These are phyloP conservation scores for Epistrophe grossulariae DNA, from an alignment of 2,888 invertebrate species.

Conservation along the genomic window DNA sequence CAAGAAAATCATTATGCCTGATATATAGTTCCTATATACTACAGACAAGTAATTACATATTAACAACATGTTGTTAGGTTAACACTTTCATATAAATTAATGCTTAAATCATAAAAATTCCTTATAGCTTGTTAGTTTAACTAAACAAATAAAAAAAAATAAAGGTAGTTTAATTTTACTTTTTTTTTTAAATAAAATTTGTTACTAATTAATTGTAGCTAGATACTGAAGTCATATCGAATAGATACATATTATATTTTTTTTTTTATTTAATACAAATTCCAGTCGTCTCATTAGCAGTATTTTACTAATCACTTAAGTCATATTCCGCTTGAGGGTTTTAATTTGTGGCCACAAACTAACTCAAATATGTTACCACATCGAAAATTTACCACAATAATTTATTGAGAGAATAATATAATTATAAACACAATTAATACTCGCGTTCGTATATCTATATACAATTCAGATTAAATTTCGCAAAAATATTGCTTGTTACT, in stretches of 20 bases:
- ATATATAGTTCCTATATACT: no score
- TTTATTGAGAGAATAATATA: constrained; percentile 21
- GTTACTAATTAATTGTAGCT: constrained; percentile 2
- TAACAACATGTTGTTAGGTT: not conserved
- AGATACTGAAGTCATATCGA: not conserved
- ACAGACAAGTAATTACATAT: no score
- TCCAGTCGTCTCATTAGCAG: constrained; percentile 14
- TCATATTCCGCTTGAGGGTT: not conserved
- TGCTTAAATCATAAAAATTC: not conserved
- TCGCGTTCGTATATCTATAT: not conserved
- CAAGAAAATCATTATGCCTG: no score
- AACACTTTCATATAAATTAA: constrained; percentile 8
- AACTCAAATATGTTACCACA: not conserved
- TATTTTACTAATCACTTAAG: constrained; percentile 1
- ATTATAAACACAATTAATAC: constrained; percentile 29
- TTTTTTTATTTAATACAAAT: constrained; percentile 1
- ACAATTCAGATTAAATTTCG: constrained; percentile 40
- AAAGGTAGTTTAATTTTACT: not conserved
- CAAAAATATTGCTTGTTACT: constrained; percentile 21
- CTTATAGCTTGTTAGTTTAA: not conserved
- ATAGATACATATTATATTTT: not conserved
- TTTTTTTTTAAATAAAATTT: not conserved
- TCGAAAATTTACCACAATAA: not conserved
- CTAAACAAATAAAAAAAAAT: not conserved
- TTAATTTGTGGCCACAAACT: not conserved